Base-by-base conservation (phyloP, 2,797 vertebrate species). In the Masticophis lateralis region DNA sequence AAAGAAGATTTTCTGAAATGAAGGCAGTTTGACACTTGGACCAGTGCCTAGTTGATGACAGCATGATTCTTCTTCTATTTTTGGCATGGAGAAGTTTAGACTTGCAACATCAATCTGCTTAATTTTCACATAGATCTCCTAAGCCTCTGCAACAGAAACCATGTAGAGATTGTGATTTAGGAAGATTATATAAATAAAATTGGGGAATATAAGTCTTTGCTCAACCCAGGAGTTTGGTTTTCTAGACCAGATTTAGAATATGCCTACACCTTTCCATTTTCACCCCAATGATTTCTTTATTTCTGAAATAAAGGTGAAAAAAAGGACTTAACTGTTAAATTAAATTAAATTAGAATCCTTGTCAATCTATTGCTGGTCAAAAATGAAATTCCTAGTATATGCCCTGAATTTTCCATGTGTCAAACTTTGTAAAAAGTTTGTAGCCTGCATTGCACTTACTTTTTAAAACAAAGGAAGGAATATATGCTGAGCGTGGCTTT, bases 1-100 rank as follows among this genome's bases (percentile, higher is more conserved):
- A 95, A 94, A 91, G 94, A 28, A 86, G 88, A 92, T 79, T 88
- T 94, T 22, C 6, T 79, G 87, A 37, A 95, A 89, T 55, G 92
- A 74, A 83, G 87, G 69, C 0, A 25, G 18, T 57, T n/a, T 61
- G 14, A 93, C 92, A 94, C 60, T 27, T 79, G 37, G 56, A 69
- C 47, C n/a, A 79, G 55, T 56, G 27, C 57, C 87, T 37, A 47
- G 0, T 43, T 93, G 90, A 47, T 88, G 66, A 57, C 37, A 32
- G 74, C 16, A 5, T 51, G 92, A 57, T 94, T 25, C 27, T 94
- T 25, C 37, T 79, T 63, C 94, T 94, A 89, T 20, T 16, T 55
- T 93, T 47, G 32, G 25, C 22, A 47, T 61, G 20, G 57, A 27
- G 59, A 47, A 20, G 5, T 89, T 60, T 59, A 4, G 57, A 22